Evolutionary conservation across 2,113 vertebrate genomes (phyloP).

Genomic region (Sebastes schlegelii): DNA sequence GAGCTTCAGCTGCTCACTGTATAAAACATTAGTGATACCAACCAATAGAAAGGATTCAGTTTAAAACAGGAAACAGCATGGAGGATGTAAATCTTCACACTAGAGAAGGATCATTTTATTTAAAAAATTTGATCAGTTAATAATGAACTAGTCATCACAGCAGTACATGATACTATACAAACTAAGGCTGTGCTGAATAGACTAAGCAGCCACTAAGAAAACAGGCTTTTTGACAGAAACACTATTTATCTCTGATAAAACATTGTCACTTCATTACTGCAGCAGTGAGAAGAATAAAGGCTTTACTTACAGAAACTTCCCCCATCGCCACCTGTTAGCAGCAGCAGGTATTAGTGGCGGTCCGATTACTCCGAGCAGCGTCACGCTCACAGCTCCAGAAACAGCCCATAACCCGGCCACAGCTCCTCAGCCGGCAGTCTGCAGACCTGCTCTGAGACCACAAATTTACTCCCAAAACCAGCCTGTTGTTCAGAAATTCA

Average conservation of each 20-base stretch:
- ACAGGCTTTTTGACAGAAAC: neutral
- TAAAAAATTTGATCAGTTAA: neutral
- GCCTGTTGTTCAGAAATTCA: conserved; percentile 46
- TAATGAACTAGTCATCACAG: conserved; percentile 1
- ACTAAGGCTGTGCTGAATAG: neutral
- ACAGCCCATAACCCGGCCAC: conserved; percentile 63
- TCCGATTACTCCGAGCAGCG: conserved; percentile 60
- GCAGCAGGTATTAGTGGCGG: conserved; percentile 66
- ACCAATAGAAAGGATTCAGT: neutral
- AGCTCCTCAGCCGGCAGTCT: conserved; percentile 25
- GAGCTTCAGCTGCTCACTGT: conserved; percentile 15
- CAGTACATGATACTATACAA: neutral
- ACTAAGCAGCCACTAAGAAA: neutral
- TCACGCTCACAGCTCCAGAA: conserved; percentile 62
- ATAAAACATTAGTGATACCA: neutral
- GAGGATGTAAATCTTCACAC: neutral
- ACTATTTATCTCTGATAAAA: neutral
- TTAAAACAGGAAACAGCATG: neutral
- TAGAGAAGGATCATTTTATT: neutral
- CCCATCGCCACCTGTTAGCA: conserved; percentile 74
- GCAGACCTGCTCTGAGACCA: conserved; percentile 31
- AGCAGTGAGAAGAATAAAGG: conserved; percentile 34
- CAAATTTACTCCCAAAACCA: conserved; percentile 57
- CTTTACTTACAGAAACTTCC: conserved; percentile 79
- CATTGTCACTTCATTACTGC: neutral